Percentiles rank a stretch among this genome's conserved stretches.
Evolutionary conservation across 64 coral and sea anemone genomes (phyloP).

Genomic region (Actinia equina): DNA sequence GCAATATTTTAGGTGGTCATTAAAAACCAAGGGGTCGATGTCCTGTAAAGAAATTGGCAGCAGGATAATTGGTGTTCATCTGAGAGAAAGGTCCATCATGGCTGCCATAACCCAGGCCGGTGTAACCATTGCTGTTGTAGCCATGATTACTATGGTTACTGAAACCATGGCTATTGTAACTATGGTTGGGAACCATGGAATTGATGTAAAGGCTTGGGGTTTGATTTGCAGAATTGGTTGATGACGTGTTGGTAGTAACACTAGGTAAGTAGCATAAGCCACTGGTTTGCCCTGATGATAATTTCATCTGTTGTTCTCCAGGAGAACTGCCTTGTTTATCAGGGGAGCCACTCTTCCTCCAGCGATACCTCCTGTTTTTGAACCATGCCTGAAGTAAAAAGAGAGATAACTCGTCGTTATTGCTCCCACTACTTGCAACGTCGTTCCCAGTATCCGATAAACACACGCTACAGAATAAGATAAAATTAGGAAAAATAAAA

Average conservation of each 20-base stretch:
- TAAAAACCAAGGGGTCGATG: background rate
- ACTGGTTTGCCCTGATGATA: background rate
- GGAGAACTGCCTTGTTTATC: background rate
- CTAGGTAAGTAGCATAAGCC: background rate
- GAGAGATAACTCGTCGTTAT: too few relatives aligned
- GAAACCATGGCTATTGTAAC: background rate
- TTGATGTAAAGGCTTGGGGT: background rate
- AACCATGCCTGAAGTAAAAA: background rate
- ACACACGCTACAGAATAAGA: too few relatives aligned
- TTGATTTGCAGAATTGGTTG: background rate
- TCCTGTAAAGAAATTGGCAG: background rate
- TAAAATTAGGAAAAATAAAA: too few relatives aligned
- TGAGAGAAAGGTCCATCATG: background rate
- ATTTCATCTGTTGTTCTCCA: background rate
- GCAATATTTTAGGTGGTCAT: background rate
- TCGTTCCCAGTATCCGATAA: too few relatives aligned
- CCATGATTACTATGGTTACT: background rate
- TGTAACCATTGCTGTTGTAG: background rate
- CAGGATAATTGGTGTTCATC: background rate
- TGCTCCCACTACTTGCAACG: too few relatives aligned
- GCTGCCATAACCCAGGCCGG: background rate
- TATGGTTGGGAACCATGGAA: background rate
- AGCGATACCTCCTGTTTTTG: constrained; percentile 1
- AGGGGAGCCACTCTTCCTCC: background rate
- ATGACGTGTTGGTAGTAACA: background rate